Evolutionary conservation across 2,888 invertebrate species (phyloP).

Genomic region (Galerucella pusilla): DNA sequence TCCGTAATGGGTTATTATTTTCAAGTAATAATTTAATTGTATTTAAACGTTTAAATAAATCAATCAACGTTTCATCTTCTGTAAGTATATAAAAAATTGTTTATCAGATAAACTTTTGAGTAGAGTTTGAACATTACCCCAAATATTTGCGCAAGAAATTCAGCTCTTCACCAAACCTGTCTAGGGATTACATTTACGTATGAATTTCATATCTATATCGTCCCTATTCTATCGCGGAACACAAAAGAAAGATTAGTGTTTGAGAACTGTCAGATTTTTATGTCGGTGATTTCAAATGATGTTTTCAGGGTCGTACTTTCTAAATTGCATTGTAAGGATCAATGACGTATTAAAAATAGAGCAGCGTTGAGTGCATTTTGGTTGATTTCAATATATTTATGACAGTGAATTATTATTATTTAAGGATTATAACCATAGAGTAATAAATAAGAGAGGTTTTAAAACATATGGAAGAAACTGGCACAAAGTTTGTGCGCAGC

Average conservation of each 20-base stretch:
- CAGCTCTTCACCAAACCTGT: constrained; percentile 50
- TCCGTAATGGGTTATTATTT: too few relatives aligned
- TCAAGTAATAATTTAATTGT: too few relatives aligned
- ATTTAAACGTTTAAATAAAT: too few relatives aligned
- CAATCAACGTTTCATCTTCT: not conserved
- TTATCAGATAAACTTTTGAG: constrained; percentile 13
- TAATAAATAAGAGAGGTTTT: too few relatives aligned
- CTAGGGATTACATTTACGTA: constrained; percentile 56
- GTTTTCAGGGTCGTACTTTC: constrained; percentile 32
- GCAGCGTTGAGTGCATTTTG: too few relatives aligned
- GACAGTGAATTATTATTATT: too few relatives aligned
- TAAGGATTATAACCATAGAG: too few relatives aligned
- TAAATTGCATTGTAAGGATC: not conserved
- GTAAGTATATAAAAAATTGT: constrained; percentile 12
- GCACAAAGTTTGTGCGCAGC: too few relatives aligned
- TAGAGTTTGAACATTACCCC: constrained; percentile 17
- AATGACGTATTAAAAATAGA: too few relatives aligned
- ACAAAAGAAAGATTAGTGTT: constrained; percentile 56
- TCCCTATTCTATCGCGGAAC: constrained; percentile 45
- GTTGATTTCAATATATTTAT: too few relatives aligned
- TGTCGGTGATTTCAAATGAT: constrained; percentile 52
- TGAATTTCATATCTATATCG: constrained; percentile 58
- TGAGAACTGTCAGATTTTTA: constrained; percentile 52
- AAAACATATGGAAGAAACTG: too few relatives aligned
- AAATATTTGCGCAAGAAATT: constrained; percentile 35